Evolutionary conservation across 1,140 invertebrate genomes (phyloP), one percentile per base, ranked within the genome.

Genomic region (Drosophila hydei): DNA sequence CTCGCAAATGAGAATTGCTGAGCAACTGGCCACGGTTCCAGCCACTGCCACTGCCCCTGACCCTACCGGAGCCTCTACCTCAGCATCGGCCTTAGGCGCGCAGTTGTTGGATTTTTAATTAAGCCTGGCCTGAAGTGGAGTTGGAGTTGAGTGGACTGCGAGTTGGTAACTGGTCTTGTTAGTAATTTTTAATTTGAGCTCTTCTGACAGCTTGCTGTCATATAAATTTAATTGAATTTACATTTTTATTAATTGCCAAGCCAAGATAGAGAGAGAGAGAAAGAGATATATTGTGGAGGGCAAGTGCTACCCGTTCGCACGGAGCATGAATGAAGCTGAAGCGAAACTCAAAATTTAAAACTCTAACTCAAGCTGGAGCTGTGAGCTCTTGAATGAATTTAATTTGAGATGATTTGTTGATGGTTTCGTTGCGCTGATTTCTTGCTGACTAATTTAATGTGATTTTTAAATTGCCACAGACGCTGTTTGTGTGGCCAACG

Each of bases 181-280:
- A 91, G 89, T 91, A 89, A 91, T 91, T 84, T 91, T 91, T 91
- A 91, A 91, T 91, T 91, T 91, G 89, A 91, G 85, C 67, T 89
- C 79, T 91, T 88, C 84, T 88, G 89, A 91, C 89, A 91, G 89
- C 89, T 83, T 60, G 85, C 85, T 91, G 89, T 91, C 89, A 91
- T 91, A 91, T 91, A 91, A 91, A 91, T 91, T 91, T 91, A 91
- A 91, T 91, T 91, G 89, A 91, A 91, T 91, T 90, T 91, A 91
- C 89, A 91, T 91, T 91, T 91, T 91, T 91, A 91, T 91, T 91
- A 91, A 91, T 88, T 88, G 83, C 78, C 75, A 61, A 64, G 75
- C 38, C 45, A 40, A 50, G 51, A 62, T 38, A 9, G 33, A 23
- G 12, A 40, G 7, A 9, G 14, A 48, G 51, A 58, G 18, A 16